A percentile compares a stretch with the other conserved stretches of the same genome.
Conservation (phyloP, 2,797 vertebrate genomes). For the Muscicapa comitata region DNA sequence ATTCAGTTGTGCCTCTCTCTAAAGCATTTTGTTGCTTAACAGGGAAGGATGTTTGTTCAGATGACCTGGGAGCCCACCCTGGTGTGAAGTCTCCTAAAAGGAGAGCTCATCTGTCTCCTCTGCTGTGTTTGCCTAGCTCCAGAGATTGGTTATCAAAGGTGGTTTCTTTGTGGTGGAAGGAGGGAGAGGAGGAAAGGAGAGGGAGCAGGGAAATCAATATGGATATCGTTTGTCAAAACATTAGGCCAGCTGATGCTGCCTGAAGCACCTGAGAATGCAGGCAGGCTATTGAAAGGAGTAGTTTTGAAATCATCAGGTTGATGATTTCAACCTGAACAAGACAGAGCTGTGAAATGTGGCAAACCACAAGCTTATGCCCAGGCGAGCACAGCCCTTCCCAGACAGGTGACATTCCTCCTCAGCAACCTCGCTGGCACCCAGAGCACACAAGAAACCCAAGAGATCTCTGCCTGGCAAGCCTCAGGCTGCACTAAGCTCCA, state of each 20-base stretch:
- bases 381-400: fast-evolving
- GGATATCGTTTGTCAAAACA: neutral
- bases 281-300: neutral
- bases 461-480: neutral
- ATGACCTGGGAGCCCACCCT: neutral
- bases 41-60: neutral
- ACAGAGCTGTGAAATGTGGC: neutral
- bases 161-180: neutral
- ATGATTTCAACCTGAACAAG: neutral
- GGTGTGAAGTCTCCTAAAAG: neutral
- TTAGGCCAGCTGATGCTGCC: neutral
- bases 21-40: neutral
- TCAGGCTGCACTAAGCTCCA: neutral
- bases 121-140: neutral
- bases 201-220: neutral
- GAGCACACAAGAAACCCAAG: neutral
- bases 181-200: neutral
- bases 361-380: neutral
- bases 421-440: neutral
- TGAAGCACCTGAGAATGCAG: neutral
- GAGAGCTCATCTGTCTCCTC: neutral
- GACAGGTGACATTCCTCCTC: neutral
- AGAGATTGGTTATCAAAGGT: neutral
- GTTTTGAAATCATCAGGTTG: neutral
- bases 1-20: neutral